These are phyloP conservation scores for Hippopotamus amphibius DNA, from an alignment of 2,113 vertebrate genomes.

Conservation along the genomic window DNA sequence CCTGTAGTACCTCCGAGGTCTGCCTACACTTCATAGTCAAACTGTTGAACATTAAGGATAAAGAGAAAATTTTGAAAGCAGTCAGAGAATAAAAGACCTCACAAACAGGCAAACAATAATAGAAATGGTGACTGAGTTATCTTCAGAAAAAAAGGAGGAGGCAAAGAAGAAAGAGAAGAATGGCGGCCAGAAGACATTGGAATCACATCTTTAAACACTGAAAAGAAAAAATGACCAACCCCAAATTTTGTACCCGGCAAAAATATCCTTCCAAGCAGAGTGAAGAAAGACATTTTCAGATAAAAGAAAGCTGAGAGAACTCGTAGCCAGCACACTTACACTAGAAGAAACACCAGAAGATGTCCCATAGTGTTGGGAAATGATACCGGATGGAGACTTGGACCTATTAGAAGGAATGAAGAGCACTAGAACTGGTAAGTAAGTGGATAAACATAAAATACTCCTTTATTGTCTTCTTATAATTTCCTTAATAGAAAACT, in stretches of 20 bases:
- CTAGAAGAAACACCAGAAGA: neutral
- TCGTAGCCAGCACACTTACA: neutral
- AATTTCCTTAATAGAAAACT: neutral
- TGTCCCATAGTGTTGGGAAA: neutral
- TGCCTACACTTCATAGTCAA: neutral
- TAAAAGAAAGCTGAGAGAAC: neutral
- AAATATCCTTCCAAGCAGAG: neutral
- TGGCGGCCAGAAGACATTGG: neutral
- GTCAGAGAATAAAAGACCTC: neutral
- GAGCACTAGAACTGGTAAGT: neutral
- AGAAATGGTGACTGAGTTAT: neutral
- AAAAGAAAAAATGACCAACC: neutral
- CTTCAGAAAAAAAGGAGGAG: neutral
- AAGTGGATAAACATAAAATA: neutral
- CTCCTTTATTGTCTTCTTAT: neutral
- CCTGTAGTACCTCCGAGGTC: no score
- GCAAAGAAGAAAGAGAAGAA: neutral
- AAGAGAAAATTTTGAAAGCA: constrained; percentile 11
- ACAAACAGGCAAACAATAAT: neutral
- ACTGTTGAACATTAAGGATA: neutral
- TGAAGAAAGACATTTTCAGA: neutral
- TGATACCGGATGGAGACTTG: neutral
- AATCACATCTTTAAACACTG: neutral
- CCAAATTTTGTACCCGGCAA: neutral
- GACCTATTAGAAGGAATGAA: neutral